phyloP scores from a whole-genome alignment of 2,888 invertebrate genomes.

The Protophormia terraenovae region DNA sequence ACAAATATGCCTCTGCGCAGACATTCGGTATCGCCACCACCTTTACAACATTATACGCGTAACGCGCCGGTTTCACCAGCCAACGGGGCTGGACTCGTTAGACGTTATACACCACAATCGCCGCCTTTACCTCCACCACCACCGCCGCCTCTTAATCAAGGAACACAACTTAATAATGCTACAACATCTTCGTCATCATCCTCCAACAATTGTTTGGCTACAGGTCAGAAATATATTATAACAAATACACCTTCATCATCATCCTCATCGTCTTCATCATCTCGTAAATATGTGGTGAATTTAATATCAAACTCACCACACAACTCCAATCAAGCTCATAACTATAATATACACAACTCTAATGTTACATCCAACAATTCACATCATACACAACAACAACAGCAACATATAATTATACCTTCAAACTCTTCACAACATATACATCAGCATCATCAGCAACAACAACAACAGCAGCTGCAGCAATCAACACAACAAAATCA shows the following conservation, averaged over 20 bases:
- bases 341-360: conserved; percentile 46
- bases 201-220: conserved; percentile 26
- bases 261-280: too few species aligned
- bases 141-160: conserved; percentile 52
- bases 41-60: conserved; percentile 76
- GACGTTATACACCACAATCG: conserved; percentile 72
- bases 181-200: conserved; percentile 65
- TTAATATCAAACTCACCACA: conserved; percentile 75
- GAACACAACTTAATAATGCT: conserved; percentile 61
- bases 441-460: conserved; percentile 68
- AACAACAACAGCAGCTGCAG: conserved; percentile 67
- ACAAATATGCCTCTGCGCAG: conserved; percentile 69
- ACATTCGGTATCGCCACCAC: conserved; percentile 76
- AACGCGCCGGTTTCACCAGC: conserved; percentile 75
- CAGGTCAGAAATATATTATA: conserved; percentile 69
- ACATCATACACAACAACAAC: too few species aligned
- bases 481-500: conserved; percentile 40
- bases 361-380: conserved; percentile 63
- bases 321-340: too few species aligned
- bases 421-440: conserved; percentile 67
- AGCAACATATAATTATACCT: conserved; percentile 44
- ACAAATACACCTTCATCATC: conserved; percentile 67
- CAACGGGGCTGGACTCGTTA: conserved; percentile 70
- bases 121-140: conserved; percentile 70
- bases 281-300: conserved; percentile 80